A percentile compares a stretch with the other conserved stretches of the same genome.
phyloP scores from a whole-genome alignment of 2,797 vertebrate genomes.

The Nothura maculosa region DNA sequence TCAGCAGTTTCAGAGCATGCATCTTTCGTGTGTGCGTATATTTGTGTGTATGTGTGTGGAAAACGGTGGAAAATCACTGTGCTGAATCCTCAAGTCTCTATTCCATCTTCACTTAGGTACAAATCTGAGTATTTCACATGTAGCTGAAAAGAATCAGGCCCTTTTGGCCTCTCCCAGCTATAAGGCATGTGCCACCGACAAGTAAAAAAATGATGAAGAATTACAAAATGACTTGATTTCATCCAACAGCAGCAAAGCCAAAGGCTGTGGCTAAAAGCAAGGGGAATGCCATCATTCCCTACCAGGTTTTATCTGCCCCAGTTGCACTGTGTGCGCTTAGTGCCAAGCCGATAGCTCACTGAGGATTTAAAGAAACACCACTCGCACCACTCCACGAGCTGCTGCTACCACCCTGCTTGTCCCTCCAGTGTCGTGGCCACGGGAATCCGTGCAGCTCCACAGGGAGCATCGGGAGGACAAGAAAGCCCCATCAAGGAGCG shows the following conservation, averaged over 20 bases:
- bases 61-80: background rate
- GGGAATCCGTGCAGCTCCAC: background rate
- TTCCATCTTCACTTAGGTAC: background rate
- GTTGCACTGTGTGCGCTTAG: background rate
- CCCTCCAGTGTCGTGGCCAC: no score
- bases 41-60: background rate
- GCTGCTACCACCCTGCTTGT: background rate
- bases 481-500: background rate
- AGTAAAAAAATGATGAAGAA: conserved; percentile 2
- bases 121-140: background rate
- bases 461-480: background rate
- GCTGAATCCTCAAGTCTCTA: conserved; percentile 10
- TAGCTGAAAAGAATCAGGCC: background rate
- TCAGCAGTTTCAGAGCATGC: conserved; percentile 4
- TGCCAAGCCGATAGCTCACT: conserved; percentile 29
- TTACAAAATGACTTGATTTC: conserved; percentile 22
- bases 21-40: background rate
- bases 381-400: background rate
- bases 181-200: background rate
- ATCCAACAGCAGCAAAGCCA: background rate
- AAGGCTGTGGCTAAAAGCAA: conserved; percentile 56
- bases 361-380: conserved; percentile 54
- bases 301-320: conserved; percentile 50
- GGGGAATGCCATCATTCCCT: conserved; percentile 30
- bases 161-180: background rate